These are phyloP conservation scores for Siphonodentalium dalli DNA, from an alignment of 2,888 invertebrate genomes.

Conservation along the genomic window DNA sequence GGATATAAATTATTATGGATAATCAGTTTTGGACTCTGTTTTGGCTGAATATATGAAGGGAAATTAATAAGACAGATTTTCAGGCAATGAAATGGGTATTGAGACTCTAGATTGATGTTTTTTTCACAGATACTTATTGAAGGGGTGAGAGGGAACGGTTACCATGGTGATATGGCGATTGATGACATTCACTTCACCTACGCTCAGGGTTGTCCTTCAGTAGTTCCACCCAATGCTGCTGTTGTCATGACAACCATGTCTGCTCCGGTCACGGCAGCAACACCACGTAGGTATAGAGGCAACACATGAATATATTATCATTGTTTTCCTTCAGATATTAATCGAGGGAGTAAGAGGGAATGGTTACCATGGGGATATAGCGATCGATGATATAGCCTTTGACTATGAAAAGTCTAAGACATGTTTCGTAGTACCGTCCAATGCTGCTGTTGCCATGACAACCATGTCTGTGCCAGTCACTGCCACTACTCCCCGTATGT, in stretches of 20 bases:
- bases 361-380: conserved; percentile 44
- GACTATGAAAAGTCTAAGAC: conserved; percentile 18
- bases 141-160: conserved; percentile 40
- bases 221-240: conserved; percentile 31
- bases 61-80: too few relatives aligned
- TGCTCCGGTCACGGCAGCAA: conserved; percentile 19
- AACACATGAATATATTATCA: too few relatives aligned
- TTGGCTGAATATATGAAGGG: too few relatives aligned
- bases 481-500: conserved; percentile 24
- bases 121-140: conserved; percentile 36
- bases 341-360: conserved; percentile 42
- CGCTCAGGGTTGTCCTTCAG: conserved; percentile 14
- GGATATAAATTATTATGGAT: not conserved
- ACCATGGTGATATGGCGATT: conserved; percentile 47
- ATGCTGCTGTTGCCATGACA: conserved; percentile 26
- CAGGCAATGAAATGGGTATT: too few relatives aligned
- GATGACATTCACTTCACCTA: conserved; percentile 42
- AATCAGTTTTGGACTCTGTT: too few relatives aligned
- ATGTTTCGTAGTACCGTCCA: conserved; percentile 32
- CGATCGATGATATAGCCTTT: conserved; percentile 47
- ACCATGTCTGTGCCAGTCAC: conserved; percentile 19
- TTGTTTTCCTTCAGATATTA: conserved; percentile 31
- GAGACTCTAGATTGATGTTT: too few relatives aligned
- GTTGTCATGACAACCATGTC: conserved; percentile 23
- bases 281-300: too few relatives aligned